Evolutionary conservation across 37 sponge, comb jelly and placozoan species (phyloP).

Genomic region (Halisarca cf. caerulea): DNA sequence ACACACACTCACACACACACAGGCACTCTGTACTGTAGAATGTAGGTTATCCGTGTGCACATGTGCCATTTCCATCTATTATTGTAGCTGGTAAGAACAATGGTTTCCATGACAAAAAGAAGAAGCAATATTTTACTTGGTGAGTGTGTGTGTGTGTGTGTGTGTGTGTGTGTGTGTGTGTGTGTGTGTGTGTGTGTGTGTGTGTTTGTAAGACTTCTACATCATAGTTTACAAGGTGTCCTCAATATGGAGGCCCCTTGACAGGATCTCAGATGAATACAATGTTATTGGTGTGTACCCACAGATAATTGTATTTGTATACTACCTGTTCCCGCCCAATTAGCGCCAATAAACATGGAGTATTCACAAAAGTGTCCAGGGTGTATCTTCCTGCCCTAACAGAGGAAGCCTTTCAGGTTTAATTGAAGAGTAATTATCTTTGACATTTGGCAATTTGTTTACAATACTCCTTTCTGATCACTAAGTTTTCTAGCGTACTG

Average conservation of each 20-base stretch:
- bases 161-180: neutral
- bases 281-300: too few relatives aligned
- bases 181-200: too few relatives aligned
- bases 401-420: constrained; percentile 6
- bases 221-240: neutral
- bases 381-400: neutral
- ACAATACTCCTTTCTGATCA: too few relatives aligned
- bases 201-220: neutral
- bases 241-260: too few relatives aligned
- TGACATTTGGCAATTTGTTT: too few relatives aligned
- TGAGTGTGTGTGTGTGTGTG: constrained; percentile 18
- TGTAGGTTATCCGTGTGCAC: too few relatives aligned
- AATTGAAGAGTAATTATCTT: neutral
- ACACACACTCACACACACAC: constrained; percentile 27
- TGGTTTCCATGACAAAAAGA: constrained; percentile 8
- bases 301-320: too few relatives aligned
- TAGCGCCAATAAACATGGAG: neutral
- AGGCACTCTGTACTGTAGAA: too few relatives aligned
- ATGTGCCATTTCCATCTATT: neutral
- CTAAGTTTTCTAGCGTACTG: too few relatives aligned
- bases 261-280: too few relatives aligned
- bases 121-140: constrained; percentile 26
- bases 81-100: constrained; percentile 2
- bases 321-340: neutral
- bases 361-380: neutral